These are phyloP conservation scores for Drosophila crucigera DNA, from an alignment of 2,888 invertebrate species.

Conservation along the genomic window DNA sequence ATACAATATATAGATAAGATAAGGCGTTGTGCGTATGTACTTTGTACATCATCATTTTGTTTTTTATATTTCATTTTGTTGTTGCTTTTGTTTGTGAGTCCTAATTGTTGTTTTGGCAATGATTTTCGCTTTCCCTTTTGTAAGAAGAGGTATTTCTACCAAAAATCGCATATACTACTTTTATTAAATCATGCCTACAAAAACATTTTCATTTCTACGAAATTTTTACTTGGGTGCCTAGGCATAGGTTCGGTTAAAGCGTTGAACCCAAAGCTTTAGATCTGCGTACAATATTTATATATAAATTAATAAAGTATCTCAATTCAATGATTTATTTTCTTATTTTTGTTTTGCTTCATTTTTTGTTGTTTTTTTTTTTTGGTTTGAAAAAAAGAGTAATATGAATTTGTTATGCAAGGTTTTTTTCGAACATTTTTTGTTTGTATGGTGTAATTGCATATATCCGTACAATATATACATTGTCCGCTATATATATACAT, in stretches of 20 bases:
- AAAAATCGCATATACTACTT: slow-evolving; percentile 27
- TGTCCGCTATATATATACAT: slow-evolving; percentile 42
- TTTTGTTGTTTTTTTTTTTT: slow-evolving; percentile 53
- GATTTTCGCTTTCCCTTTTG: slow-evolving; percentile 46
- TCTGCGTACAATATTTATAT: slow-evolving; percentile 68
- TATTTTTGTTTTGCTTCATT: slow-evolving; percentile 30
- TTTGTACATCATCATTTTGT: slow-evolving; percentile 47
- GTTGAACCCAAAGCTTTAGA: slow-evolving; percentile 61
- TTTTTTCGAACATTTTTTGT: slow-evolving; percentile 75
- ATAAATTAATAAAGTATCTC: slow-evolving; percentile 63
- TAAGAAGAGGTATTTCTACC: slow-evolving; percentile 28
- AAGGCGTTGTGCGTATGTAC: slow-evolving; percentile 69
- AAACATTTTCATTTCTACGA: slow-evolving; percentile 29
- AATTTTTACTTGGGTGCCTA: slow-evolving; percentile 42
- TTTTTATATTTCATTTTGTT: slow-evolving; percentile 5
- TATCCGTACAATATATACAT: slow-evolving; percentile 45
- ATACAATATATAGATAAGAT: slow-evolving; percentile 54
- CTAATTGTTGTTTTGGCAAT: slow-evolving; percentile 61
- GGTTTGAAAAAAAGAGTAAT: slow-evolving; percentile 76
- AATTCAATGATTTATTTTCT: slow-evolving; percentile 40
- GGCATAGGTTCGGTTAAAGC: slow-evolving; percentile 43
- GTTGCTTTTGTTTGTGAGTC: slow-evolving; percentile 36
- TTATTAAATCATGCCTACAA: slow-evolving; percentile 34
- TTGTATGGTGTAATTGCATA: slow-evolving; percentile 63
- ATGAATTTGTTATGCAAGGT: slow-evolving; percentile 85